Conservation (phyloP, 2,888 invertebrate species). For the Muscina levida region DNA sequence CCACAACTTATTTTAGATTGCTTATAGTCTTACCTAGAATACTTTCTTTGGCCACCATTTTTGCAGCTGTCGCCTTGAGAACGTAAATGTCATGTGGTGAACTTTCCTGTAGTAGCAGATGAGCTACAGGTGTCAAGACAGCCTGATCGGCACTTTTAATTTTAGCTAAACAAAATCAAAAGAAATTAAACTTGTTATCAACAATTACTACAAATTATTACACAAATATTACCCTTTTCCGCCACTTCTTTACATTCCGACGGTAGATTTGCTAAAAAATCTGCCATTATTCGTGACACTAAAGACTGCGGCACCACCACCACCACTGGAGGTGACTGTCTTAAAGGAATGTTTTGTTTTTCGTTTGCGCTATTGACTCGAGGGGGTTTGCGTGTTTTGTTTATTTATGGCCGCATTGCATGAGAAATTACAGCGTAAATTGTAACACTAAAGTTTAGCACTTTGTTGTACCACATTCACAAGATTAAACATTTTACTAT, state of each 20-base stretch:
- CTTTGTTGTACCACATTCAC: slow-evolving; percentile 14
- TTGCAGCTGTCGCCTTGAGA: slow-evolving; percentile 77
- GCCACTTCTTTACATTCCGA: slow-evolving; percentile 71
- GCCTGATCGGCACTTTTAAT: slow-evolving; percentile 73
- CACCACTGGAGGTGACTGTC: no score
- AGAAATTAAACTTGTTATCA: not conserved
- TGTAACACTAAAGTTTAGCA: slow-evolving; percentile 35
- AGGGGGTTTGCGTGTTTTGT: slow-evolving; percentile 47
- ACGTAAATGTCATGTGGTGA: slow-evolving; percentile 75
- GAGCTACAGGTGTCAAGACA: slow-evolving; percentile 70
- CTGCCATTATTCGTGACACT: slow-evolving; percentile 67
- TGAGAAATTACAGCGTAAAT: slow-evolving; percentile 41
- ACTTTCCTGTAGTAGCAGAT: slow-evolving; percentile 72
- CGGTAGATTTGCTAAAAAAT: slow-evolving; percentile 74
- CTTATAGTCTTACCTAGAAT: slow-evolving; percentile 55
- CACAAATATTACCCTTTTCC: slow-evolving; percentile 69
- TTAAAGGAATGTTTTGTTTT: not conserved
- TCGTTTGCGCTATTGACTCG: not conserved
- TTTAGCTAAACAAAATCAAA: slow-evolving; percentile 69
- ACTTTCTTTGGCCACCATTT: slow-evolving; percentile 72
- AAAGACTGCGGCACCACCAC: no score
- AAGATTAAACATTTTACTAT: no score
- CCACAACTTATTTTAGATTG: no score
- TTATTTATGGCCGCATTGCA: slow-evolving; percentile 49
- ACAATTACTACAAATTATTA: not conserved